Evolutionary conservation across 1,140 invertebrate genomes (phyloP).

Genomic region (Saccostrea echinata): DNA sequence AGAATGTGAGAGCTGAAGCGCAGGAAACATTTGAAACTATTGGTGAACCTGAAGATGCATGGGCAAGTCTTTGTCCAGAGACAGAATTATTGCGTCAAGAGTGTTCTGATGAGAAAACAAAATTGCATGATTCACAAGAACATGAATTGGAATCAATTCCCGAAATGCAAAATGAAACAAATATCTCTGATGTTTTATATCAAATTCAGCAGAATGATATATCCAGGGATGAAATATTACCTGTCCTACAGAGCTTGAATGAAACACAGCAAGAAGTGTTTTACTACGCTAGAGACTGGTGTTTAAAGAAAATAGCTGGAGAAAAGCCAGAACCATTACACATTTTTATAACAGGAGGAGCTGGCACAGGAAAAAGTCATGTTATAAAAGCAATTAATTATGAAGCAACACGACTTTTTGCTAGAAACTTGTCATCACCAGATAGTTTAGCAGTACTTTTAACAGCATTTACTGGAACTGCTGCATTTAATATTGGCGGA

Average conservation of each 20-base stretch:
- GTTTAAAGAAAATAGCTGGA: background rate
- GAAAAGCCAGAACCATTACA: slow-evolving; percentile 29
- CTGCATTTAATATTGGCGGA: slow-evolving; percentile 37
- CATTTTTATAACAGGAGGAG: slow-evolving; percentile 51
- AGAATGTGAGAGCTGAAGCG: background rate
- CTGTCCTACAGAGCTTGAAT: slow-evolving; percentile 8
- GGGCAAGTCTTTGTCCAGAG: slow-evolving; percentile 39
- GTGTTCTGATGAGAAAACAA: background rate
- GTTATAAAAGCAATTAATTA: slow-evolving; percentile 56
- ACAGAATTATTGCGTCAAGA: slow-evolving; percentile 26
- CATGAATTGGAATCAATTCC: background rate
- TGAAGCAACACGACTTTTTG: slow-evolving; percentile 50
- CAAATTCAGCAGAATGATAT: background rate
- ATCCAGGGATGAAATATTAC: slow-evolving; percentile 13
- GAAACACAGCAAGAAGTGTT: slow-evolving; percentile 17
- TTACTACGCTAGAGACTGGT: slow-evolving; percentile 29
- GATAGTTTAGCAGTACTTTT: slow-evolving; percentile 45
- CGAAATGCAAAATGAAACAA: background rate
- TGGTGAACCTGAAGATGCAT: too few species aligned
- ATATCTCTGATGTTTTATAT: background rate
- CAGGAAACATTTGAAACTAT: slow-evolving; percentile 28
- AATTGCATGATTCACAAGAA: background rate
- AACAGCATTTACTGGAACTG: slow-evolving; percentile 20
- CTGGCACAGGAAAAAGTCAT: slow-evolving; percentile 14
- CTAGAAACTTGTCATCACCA: slow-evolving; percentile 1